Evolutionary conservation across 2,113 vertebrate species (phyloP), one percentile per base, ranked within the genome.

Genomic region (Eubucco bourcierii): DNA sequence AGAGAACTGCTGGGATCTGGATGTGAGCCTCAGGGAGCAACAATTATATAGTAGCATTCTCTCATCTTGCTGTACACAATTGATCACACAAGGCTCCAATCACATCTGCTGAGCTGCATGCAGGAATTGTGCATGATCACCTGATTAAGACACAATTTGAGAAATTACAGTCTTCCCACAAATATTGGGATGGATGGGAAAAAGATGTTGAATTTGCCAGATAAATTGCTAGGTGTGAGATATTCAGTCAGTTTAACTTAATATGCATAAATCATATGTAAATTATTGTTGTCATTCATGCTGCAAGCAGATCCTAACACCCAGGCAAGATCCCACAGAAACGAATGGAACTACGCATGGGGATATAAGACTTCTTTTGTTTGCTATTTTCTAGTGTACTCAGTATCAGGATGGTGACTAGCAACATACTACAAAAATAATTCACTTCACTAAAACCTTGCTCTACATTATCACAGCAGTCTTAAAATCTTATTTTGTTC

Each of bases 1-100:
- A 50, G 64, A 84, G 23, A 74, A 23, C 65, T 82, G 76, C 75
- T 74, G 76, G 60, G 64, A 85, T 92, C 70, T 67, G 76, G 58
- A 75, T 80, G 41, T 60, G 79, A 92, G 60, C 67, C 63, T 80
- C 1, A 0, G 58, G 64, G 72, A 94, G 67, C 37, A 80, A 52
- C 64, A 84, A 52, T 87, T 75, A 37, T 6, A 14, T 5, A 34
- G n/a, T 0, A 0, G 10, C 21, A 34, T 29, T 50, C 12, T 75
- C 81, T 83, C 58, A 19, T 83, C 59, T 71, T 85, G 31, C 65
- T 64, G 50, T 58, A 80, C 20, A 25, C 72, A 68, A 68, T 4
- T 88, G 79, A 90, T 64, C 76, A 21, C 13, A 1, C 33, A 80
- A 28, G 44, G 44, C 53, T 65, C 53, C 34, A 60, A 21, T 55